Evolutionary conservation across 2,797 vertebrate genomes (phyloP).

Genomic region (Limosa lapponica): DNA sequence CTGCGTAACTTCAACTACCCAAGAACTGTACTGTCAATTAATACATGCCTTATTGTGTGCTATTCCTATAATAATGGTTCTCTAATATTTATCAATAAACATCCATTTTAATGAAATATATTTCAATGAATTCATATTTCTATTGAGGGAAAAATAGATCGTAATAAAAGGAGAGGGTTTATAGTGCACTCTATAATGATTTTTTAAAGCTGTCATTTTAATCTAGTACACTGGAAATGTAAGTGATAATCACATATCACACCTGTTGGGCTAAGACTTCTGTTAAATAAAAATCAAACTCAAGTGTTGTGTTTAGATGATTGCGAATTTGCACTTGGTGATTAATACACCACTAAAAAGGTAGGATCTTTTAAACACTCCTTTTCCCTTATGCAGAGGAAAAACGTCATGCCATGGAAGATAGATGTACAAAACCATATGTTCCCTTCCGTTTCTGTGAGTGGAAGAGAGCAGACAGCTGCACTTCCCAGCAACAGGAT

Average conservation of each 20-base stretch:
- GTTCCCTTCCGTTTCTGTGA: constrained; percentile 30
- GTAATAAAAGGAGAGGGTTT: background rate
- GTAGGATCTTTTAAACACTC: background rate
- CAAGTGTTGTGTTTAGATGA: constrained; percentile 4
- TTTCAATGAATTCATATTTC: background rate
- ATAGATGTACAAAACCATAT: constrained; percentile 24
- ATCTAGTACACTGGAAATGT: background rate
- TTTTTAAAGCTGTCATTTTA: constrained; percentile 15
- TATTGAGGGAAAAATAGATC: background rate
- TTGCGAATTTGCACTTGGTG: background rate
- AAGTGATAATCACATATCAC: constrained; percentile 8
- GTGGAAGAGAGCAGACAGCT: constrained; percentile 47
- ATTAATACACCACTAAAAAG: background rate
- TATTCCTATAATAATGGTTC: background rate
- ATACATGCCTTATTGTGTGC: background rate
- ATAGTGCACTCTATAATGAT: background rate
- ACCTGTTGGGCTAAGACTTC: constrained; percentile 2
- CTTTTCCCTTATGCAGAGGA: background rate
- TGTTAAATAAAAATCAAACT: constrained; percentile 29
- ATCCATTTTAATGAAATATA: background rate
- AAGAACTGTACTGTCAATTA: background rate
- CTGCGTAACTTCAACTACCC: background rate
- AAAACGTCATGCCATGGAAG: constrained; percentile 37
- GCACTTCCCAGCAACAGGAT: background rate
- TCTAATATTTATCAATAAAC: constrained; percentile 21